Evolutionary conservation across 2,888 invertebrate genomes (phyloP), one percentile per base, ranked within the genome.

Genomic region (Pheosia gnoma): DNA sequence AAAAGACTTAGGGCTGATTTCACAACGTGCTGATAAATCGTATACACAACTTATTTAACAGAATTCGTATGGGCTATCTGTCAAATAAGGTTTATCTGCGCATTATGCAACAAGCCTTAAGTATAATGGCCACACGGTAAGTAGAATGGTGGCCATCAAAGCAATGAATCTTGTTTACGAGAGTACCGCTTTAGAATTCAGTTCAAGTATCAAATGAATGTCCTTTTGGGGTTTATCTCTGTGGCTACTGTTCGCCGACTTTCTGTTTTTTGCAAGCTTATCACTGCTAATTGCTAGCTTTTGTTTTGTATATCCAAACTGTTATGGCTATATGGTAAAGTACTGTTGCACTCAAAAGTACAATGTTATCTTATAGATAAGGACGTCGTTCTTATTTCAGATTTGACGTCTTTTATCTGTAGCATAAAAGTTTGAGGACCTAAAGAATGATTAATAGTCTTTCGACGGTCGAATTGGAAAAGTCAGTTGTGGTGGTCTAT

Each of bases 191-290:
- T 71, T 62, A 65, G 54, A 67, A 75, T 71, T 75, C 67, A 68
- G 64, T 62, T 66, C 61, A 68, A 63, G 66, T 66, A 73, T 59
- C 59, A 68, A 66, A 73, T 75, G 69, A 69, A 60, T 68, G 54
- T 75, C 67, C 71, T 73, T 71, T 66, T 69, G 69, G 57, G 67
- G 69, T 66, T 25, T 69, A 75, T 71, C 63, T 71, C 60, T 58
- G 10, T 58, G 52, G 67, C 68, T 70, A 67, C 68, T 57, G 68
- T 67, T 59, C 43, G 60, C 62, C 13, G 47, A 55, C 56, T 71
- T 45, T 59, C 55, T 7, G 60, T 63, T 63, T 25, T 60, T 63
- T 63, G 59, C 45, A 41, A 51, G 9, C 37, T 10, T 60, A 43
- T 61, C 43, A 25, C 58, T 7, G 43, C 13, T 59, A 55, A 56